Evolutionary conservation across 2,888 invertebrate genomes (phyloP), one percentile per base, ranked within the genome.

Genomic region (Luffia ferchaultella): DNA sequence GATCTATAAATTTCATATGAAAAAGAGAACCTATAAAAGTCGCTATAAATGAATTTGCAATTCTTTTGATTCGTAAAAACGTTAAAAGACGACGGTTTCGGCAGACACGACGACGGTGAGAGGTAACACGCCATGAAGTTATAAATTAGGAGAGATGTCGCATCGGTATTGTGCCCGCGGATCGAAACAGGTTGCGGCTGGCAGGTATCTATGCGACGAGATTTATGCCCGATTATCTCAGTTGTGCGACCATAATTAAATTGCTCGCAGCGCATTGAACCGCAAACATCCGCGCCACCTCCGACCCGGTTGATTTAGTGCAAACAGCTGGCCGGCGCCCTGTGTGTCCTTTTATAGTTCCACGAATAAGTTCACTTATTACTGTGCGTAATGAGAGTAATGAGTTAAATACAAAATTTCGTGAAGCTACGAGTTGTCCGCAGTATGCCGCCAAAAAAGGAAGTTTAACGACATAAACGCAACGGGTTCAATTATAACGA

Each of bases 401-500:
- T n/a, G n/a, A n/a, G n/a, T n/a, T n/a, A n/a, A n/a, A n/a, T n/a
- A n/a, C n/a, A n/a, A n/a, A n/a, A n/a, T n/a, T n/a, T n/a, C n/a
- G n/a, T n/a, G n/a, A n/a, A n/a, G n/a, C n/a, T n/a, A n/a, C n/a
- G n/a, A n/a, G n/a, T n/a, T n/a, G n/a, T n/a, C n/a, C n/a, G n/a
- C n/a, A n/a, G n/a, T n/a, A n/a, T n/a, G n/a, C n/a, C n/a, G n/a
- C n/a, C n/a, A n/a, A n/a, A n/a, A n/a, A n/a, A n/a, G n/a, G n/a
- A n/a, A n/a, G n/a, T n/a, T n/a, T n/a, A n/a, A n/a, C n/a, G n/a
- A n/a, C n/a, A n/a, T n/a, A n/a, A n/a, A n/a, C n/a, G n/a, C n/a
- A 83, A 82, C 78, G 63, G 73, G 75, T 76, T 82, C 80, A 82
- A 82, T 83, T 83, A 82, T 79, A 72, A 66, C 67, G 70, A 65